These are phyloP conservation scores for Zosterops borbonicus DNA, from an alignment of 2,113 vertebrate genomes.

Conservation along the genomic window DNA sequence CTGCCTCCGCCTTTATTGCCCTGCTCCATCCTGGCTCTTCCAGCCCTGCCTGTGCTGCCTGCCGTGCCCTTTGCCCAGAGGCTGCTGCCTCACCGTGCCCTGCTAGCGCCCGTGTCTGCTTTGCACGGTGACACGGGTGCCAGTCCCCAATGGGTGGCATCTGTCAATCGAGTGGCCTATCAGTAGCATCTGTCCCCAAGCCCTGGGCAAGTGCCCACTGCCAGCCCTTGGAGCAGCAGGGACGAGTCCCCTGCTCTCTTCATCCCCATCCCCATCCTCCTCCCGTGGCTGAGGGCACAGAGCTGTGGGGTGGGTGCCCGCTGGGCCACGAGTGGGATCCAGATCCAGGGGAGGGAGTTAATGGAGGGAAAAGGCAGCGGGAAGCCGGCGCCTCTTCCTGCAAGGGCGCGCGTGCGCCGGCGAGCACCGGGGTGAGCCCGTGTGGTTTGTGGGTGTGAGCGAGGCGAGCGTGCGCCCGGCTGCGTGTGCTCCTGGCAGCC, in stretches of 20 bases:
- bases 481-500: neutral
- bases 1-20: neutral
- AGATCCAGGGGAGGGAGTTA: neutral
- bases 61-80: slow-evolving; percentile 6
- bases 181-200: neutral
- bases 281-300: fast-evolving
- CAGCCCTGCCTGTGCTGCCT: neutral
- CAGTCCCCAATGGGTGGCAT: neutral
- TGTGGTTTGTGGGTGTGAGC: slow-evolving; percentile 46
- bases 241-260: fast-evolving
- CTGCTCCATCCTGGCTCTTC: neutral
- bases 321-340: neutral
- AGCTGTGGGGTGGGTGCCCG: neutral
- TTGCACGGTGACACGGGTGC: neutral
- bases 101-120: neutral
- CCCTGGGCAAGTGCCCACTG: fast-evolving
- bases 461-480: neutral
- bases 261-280: neutral
- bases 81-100: neutral
- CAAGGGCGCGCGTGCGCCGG: neutral
- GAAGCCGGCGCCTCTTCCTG: slow-evolving; percentile 20
- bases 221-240: neutral
- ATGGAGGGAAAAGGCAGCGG: slow-evolving; percentile 43
- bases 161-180: neutral
- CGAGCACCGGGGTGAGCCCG: slow-evolving; percentile 1